phyloP scores from a whole-genome alignment of 2,888 invertebrate genomes.

The Sarcophaga subvicina region DNA sequence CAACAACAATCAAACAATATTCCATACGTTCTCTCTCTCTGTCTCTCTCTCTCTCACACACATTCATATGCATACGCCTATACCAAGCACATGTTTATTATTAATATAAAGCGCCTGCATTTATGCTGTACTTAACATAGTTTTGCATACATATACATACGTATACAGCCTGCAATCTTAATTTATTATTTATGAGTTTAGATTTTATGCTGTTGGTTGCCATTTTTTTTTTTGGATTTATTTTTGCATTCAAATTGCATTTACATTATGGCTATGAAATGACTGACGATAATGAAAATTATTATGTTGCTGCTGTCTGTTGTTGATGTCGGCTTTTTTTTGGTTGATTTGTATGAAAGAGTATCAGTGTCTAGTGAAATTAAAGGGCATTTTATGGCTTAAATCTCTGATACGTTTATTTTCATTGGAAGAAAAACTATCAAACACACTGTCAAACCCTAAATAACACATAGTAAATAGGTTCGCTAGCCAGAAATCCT shows the following conservation, averaged over 20 bases:
- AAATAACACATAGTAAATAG: no score
- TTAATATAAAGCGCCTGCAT: slow-evolving; percentile 14
- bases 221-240: no score
- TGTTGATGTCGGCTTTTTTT: not conserved
- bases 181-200: slow-evolving; percentile 73
- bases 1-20: not conserved
- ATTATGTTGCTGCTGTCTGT: slow-evolving; percentile 6
- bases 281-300: slow-evolving; percentile 66
- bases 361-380: no score
- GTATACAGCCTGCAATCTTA: slow-evolving; percentile 55
- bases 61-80: not conserved
- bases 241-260: slow-evolving; percentile 36
- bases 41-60: not conserved
- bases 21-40: no score
- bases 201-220: slow-evolving; percentile 41
- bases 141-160: not conserved
- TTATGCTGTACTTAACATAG: not conserved
- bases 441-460: no score
- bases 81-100: slow-evolving; percentile 10
- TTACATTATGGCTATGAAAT: slow-evolving; percentile 69
- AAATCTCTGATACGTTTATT: no score
- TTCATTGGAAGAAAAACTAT: no score
- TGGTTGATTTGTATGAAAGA: no score
- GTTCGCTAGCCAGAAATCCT: no score
- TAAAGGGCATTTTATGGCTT: no score